Conservation (phyloP, 1,140 invertebrate genomes). For the Kradibia gibbosae region DNA sequence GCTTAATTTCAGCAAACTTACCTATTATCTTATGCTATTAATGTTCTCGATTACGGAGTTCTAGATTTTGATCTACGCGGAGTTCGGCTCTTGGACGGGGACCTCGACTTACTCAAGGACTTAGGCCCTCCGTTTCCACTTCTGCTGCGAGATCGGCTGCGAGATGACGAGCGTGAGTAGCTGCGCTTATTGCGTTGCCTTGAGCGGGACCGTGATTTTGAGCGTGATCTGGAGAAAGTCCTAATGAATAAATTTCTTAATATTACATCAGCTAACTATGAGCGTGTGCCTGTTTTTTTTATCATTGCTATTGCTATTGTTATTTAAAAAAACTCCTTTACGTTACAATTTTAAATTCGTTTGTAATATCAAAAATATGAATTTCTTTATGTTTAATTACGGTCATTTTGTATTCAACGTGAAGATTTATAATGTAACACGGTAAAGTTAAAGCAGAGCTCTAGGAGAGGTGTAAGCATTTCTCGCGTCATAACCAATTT, state of each 20-base stretch:
- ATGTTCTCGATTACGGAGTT: constrained; percentile 53
- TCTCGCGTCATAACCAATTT: background rate
- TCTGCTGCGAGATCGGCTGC: constrained; percentile 71
- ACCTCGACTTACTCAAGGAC: constrained; percentile 74
- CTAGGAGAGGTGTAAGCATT: constrained; percentile 26
- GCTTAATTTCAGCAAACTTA: no score
- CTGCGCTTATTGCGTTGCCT: constrained; percentile 69
- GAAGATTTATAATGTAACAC: constrained; percentile 22
- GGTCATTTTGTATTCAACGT: constrained; percentile 12
- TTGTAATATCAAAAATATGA: constrained; percentile 21
- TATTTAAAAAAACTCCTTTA: background rate
- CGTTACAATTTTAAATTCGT: background rate
- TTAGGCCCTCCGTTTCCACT: constrained; percentile 59
- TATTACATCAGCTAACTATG: constrained; percentile 43
- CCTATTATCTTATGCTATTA: constrained; percentile 10
- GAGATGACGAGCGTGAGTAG: constrained; percentile 71
- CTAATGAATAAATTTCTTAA: constrained; percentile 55
- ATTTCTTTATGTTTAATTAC: constrained; percentile 8
- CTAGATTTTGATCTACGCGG: constrained; percentile 67
- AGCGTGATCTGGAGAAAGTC: constrained; percentile 69
- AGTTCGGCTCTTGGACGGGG: constrained; percentile 72
- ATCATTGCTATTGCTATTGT: background rate
- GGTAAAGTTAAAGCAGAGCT: constrained; percentile 12
- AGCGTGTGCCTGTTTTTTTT: constrained; percentile 48
- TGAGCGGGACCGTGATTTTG: constrained; percentile 70